Conservation (phyloP, 2,113 vertebrate genomes). For the Oenanthe melanoleuca region DNA sequence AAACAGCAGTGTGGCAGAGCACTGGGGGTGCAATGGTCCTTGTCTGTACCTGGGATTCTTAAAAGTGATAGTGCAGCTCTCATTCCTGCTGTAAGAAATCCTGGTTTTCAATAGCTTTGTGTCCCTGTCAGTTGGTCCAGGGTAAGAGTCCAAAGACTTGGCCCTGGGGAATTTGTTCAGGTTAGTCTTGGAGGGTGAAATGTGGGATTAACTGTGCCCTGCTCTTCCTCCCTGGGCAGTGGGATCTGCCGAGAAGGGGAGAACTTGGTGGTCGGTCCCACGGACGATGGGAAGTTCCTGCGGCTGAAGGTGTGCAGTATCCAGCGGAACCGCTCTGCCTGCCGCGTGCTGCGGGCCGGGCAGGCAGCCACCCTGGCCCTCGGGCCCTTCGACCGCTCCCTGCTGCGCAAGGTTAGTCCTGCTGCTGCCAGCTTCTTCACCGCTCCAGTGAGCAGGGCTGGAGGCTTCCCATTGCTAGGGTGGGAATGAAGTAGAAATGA, state of each 20-base stretch:
- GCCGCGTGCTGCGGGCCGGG: conserved; percentile 91
- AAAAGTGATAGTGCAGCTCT: neutral
- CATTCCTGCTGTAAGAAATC: neutral
- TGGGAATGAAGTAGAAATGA: neutral
- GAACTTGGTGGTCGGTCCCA: conserved; percentile 92
- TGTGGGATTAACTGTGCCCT: conserved; percentile 21
- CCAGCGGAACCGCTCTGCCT: conserved; percentile 94
- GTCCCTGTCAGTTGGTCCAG: neutral
- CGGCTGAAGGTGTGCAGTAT: conserved; percentile 92
- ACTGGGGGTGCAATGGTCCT: neutral
- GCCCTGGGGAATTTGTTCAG: neutral
- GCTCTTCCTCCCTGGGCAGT: conserved; percentile 70
- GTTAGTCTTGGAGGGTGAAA: neutral
- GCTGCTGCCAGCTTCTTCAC: neutral
- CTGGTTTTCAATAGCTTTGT: neutral
- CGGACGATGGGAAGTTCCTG: conserved; percentile 88
- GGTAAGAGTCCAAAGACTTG: neutral
- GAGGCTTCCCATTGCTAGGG: neutral
- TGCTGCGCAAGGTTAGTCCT: conserved; percentile 90
- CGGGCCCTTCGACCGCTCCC: conserved; percentile 89
- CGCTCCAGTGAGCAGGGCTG: neutral
- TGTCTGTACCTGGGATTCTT: neutral
- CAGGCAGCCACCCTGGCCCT: conserved; percentile 95
- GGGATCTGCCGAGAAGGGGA: conserved; percentile 98
- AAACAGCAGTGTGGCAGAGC: neutral